phyloP scores from a whole-genome alignment of 35 echinoderm and acorn worm genomes.

The Strongylocentrotus purpuratus region DNA sequence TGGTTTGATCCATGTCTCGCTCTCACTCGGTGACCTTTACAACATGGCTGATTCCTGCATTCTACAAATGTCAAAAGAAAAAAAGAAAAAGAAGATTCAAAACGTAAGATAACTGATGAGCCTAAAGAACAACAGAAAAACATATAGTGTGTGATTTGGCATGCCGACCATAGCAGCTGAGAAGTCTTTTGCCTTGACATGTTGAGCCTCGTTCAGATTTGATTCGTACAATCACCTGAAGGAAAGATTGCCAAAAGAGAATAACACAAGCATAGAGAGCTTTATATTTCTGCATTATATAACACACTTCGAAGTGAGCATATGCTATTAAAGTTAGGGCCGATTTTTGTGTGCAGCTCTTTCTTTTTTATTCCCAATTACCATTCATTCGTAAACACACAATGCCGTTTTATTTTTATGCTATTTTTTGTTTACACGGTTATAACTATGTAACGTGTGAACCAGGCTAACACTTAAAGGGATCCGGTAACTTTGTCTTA shows the following conservation, averaged over 20 bases:
- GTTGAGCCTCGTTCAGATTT: background rate
- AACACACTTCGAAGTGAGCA: too few species aligned
- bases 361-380: too few species aligned
- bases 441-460: too few species aligned
- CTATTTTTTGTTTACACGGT: too few species aligned
- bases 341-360: too few species aligned
- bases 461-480: too few species aligned
- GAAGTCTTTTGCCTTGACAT: background rate
- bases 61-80: background rate
- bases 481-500: too few species aligned
- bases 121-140: background rate
- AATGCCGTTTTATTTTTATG: too few species aligned
- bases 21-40: slow-evolving; percentile 28
- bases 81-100: background rate
- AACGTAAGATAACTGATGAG: background rate
- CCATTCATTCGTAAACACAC: too few species aligned
- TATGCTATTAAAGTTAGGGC: too few species aligned
- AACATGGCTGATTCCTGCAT: slow-evolving; percentile 6
- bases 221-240: background rate
- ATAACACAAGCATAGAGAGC: background rate
- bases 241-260: background rate
- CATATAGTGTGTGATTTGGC: background rate
- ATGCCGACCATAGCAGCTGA: background rate
- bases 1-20: background rate
- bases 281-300: too few species aligned